Percentiles rank a stretch among this genome's conserved stretches.
These are phyloP conservation scores for Stomatorhinus walkeri DNA, from an alignment of 2,797 vertebrate species.

Conservation along the genomic window DNA sequence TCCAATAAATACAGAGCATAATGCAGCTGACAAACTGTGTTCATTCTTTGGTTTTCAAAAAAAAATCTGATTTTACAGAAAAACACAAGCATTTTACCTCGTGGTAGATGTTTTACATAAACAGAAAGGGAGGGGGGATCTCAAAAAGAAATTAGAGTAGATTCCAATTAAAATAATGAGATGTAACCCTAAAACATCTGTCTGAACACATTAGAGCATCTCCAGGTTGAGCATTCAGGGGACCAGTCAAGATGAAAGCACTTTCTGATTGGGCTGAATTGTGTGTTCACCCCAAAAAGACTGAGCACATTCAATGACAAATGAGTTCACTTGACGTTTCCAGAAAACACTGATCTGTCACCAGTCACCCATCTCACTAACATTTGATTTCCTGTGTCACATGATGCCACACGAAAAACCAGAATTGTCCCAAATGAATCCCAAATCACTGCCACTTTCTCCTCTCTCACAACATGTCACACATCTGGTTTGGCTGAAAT, in stretches of 20 bases:
- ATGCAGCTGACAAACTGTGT: not conserved
- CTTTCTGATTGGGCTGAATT: constrained; percentile 94
- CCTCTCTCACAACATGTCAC: not conserved
- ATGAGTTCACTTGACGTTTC: constrained; percentile 94
- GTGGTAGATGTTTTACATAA: not conserved
- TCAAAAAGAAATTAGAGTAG: constrained; percentile 54
- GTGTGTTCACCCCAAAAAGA: constrained; percentile 83
- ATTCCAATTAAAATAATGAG: constrained; percentile 99
- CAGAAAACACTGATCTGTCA: constrained; percentile 81
- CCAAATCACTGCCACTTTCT: not conserved
- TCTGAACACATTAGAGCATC: constrained; percentile 90
- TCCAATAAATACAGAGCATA: constrained; percentile 4
- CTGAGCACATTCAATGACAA: constrained; percentile 87
- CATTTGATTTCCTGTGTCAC: constrained; percentile 66
- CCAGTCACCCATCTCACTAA: constrained; percentile 66
- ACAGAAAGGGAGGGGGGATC: constrained; percentile 48
- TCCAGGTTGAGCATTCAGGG: constrained; percentile 83
- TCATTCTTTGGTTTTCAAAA: not conserved
- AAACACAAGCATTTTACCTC: not conserved
- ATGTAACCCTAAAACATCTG: constrained; percentile 86
- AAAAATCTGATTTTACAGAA: constrained; percentile 13
- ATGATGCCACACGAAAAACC: constrained; percentile 22
- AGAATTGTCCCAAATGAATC: constrained; percentile 20
- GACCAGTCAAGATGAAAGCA: constrained; percentile 96
- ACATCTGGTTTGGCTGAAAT: not conserved